Conservation (phyloP, 2,888 invertebrate species). For the Spodoptera exigua region DNA sequence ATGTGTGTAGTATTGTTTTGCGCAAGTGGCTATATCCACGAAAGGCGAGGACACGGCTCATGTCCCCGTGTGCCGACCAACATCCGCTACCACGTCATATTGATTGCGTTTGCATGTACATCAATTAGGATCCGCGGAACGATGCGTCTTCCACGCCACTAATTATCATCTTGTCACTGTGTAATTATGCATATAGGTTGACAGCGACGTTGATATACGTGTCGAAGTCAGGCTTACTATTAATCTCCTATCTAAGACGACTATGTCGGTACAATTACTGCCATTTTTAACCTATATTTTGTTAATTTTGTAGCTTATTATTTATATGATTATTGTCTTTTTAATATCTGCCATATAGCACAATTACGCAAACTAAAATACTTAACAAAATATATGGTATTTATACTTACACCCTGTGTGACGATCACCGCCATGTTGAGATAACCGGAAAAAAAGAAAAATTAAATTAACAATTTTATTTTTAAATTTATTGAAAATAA, state of each 20-base stretch:
- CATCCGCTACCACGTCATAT: conserved; percentile 82
- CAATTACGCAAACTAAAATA: too few species aligned
- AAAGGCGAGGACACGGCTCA: conserved; percentile 49
- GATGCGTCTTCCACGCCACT: conserved; percentile 85
- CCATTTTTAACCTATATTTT: too few species aligned
- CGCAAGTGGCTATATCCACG: conserved; percentile 40
- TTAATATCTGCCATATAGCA: too few species aligned
- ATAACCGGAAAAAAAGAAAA: conserved; percentile 38
- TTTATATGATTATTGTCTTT: too few species aligned
- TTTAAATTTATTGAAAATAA: too few species aligned
- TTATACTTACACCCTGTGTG: conserved; percentile 76
- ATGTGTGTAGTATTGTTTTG: conserved; percentile 42
- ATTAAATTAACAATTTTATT: conserved; percentile 8
- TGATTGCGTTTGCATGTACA: conserved; percentile 88
- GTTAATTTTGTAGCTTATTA: too few species aligned
- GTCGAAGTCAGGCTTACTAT: conserved; percentile 52
- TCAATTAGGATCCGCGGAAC: conserved; percentile 86
- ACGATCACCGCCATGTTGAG: conserved; percentile 14
- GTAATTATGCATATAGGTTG: conserved; percentile 78
- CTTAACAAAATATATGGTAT: too few species aligned
- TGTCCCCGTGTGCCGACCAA: conserved; percentile 69
- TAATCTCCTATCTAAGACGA: conserved; percentile 44
- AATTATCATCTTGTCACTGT: conserved; percentile 85
- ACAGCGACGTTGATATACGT: conserved; percentile 75
- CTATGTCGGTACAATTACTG: not conserved